Evolutionary conservation across 2,797 vertebrate genomes (phyloP), one percentile per base, ranked within the genome.

Genomic region (Dipus sagitta): DNA sequence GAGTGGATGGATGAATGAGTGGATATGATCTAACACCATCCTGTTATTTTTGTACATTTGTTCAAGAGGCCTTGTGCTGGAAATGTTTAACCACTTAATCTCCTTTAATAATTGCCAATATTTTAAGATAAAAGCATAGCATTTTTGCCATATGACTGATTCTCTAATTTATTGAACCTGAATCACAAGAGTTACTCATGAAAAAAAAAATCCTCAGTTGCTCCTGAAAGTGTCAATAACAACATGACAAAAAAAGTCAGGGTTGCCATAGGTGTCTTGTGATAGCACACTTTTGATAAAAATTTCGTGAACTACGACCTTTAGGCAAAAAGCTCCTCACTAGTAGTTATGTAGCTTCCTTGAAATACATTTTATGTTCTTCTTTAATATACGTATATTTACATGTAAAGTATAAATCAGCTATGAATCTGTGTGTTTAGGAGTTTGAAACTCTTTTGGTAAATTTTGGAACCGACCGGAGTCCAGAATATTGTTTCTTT

Each of bases 81-180:
- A 90, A 79, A 90, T 93, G 13, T 84, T 15, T 13, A 0, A 28
- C 7, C n/a, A 21, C 17, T 93, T 24, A 38, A 70, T 2, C 62
- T 95, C 24, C n/a, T 65, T 88, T 47, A 94, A 65, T 65, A 92
- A 20, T 77, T 8, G 14, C 26, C 60, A 28, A 83, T 54, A 14
- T 93, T 93, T 92, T 81, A 92, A 91, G 24, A 26, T 74, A 68
- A 88, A 30, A 58, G 3, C 9, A 75, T 89, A 95, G 8, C 3
- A 60, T 91, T 94, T 94, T 67, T 94, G 91, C 64, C 77, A 14
- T 76, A 76, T 47, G 34, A 80, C 10, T 86, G 86, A 78, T 86
- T 91, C 18, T 24, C 14, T 24, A 84, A 88, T 68, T 90, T 68
- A 12, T 34, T 93, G 65, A 62, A 24, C 10, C 26, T 70, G 21